A percentile compares a stretch with the other conserved stretches of the same genome.
Evolutionary conservation across 2,888 invertebrate genomes (phyloP).

Genomic region (Patella caerulea): DNA sequence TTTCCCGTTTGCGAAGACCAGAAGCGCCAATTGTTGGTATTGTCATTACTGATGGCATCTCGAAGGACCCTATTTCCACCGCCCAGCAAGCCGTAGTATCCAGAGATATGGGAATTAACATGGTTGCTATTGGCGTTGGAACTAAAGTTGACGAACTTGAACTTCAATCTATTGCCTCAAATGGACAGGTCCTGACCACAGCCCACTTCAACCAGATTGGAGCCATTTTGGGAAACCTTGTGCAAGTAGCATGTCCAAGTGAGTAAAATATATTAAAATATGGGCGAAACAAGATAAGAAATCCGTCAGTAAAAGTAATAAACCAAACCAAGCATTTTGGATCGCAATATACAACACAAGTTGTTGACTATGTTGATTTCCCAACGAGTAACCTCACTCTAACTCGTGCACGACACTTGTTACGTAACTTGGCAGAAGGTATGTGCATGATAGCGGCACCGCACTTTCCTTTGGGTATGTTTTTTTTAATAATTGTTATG

Average conservation of each 20-base stretch:
- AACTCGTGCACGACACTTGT: too few species aligned
- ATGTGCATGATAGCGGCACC: too few species aligned
- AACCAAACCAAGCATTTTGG: too few species aligned
- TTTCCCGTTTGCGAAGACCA: slow-evolving; percentile 35
- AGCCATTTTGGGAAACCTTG: neutral
- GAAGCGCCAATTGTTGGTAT: slow-evolving; percentile 67
- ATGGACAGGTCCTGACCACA: slow-evolving; percentile 36
- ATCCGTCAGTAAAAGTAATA: too few species aligned
- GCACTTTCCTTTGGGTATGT: too few species aligned
- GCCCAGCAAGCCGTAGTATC: slow-evolving; percentile 65
- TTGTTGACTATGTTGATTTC: neutral
- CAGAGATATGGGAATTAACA: slow-evolving; percentile 63
- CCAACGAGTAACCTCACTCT: too few species aligned
- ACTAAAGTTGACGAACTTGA: slow-evolving; percentile 61
- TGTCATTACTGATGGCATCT: slow-evolving; percentile 71
- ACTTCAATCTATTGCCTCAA: slow-evolving; percentile 50
- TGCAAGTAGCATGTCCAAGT: neutral
- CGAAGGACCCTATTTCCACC: slow-evolving; percentile 59
- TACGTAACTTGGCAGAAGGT: too few species aligned
- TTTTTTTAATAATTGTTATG: too few species aligned
- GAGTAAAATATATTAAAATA: too few species aligned
- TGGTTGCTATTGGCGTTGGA: slow-evolving; percentile 70
- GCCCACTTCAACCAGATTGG: slow-evolving; percentile 27
- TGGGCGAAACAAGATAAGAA: too few species aligned
- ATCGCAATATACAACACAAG: neutral